Conservation (phyloP, 2,888 invertebrate species). For the Drosophila hamatofila region DNA sequence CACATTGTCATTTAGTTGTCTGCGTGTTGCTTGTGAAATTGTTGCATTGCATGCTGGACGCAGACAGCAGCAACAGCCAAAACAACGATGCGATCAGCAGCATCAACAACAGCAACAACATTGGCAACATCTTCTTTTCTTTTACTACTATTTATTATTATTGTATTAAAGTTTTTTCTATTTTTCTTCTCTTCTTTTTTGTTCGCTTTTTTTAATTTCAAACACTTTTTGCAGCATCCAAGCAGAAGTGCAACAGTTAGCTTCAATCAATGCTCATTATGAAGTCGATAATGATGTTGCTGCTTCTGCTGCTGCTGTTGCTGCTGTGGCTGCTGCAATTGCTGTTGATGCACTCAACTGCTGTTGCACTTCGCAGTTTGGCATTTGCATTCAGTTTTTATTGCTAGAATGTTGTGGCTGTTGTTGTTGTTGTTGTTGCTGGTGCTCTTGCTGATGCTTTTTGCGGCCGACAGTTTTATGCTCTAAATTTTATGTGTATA, state of each 20-base stretch:
- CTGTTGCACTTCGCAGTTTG: constrained; percentile 72
- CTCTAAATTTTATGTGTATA: constrained; percentile 76
- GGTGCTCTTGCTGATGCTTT: constrained; percentile 25
- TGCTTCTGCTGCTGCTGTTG: constrained; percentile 27
- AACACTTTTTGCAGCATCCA: constrained; percentile 48
- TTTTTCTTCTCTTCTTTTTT: constrained; percentile 2
- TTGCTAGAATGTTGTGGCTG: constrained; percentile 40
- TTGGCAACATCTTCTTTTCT: constrained; percentile 77
- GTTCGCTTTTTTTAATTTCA: constrained; percentile 54
- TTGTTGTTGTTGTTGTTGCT: not conserved
- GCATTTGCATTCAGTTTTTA: constrained; percentile 76
- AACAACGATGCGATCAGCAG: constrained; percentile 56
- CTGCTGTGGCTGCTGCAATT: constrained; percentile 29
- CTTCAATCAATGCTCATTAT: constrained; percentile 70
- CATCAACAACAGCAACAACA: constrained; percentile 43
- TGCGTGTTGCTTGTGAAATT: constrained; percentile 80
- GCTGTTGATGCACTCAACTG: constrained; percentile 33
- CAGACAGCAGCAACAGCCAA: constrained; percentile 45
- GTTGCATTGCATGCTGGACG: constrained; percentile 73
- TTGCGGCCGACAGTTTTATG: constrained; percentile 73
- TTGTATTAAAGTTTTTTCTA: constrained; percentile 54
- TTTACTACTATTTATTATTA: constrained; percentile 71
- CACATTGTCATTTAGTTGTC: constrained; percentile 80
- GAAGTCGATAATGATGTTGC: constrained; percentile 37
- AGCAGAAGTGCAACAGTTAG: constrained; percentile 69